phyloP scores from a whole-genome alignment of 1,140 invertebrate species.

The Orchesella cincta region DNA sequence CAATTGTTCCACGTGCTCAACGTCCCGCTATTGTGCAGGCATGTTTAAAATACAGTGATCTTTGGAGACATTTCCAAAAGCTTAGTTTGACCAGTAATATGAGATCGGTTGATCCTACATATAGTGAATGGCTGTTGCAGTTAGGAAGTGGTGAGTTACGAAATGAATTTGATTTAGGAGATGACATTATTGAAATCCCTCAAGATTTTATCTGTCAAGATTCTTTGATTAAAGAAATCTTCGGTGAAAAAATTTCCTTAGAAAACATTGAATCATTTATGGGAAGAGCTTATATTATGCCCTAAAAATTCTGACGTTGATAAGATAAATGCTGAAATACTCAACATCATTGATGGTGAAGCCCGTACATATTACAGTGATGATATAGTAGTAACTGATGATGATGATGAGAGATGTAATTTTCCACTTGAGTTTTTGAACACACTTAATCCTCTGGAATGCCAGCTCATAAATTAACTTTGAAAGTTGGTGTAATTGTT shows the following conservation, averaged over 20 bases:
- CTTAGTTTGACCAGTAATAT: background rate
- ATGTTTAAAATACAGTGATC: conserved; percentile 52
- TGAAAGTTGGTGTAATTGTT: conserved; percentile 39
- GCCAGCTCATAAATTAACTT: conserved; percentile 51
- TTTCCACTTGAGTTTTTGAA: conserved; percentile 57
- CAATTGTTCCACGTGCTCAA: conserved; percentile 57
- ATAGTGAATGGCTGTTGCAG: conserved; percentile 15
- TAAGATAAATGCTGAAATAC: conserved; percentile 48
- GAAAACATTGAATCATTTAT: no score
- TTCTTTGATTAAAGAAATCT: background rate
- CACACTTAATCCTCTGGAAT: conserved; percentile 53
- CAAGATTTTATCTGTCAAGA: background rate
- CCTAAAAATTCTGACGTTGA: conserved; percentile 51
- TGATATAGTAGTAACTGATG: conserved; percentile 52
- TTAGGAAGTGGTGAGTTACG: background rate
- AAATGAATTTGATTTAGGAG: background rate
- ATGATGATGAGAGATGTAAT: conserved; percentile 50
- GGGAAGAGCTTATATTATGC: conserved; percentile 52
- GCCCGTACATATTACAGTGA: conserved; percentile 51
- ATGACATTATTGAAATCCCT: background rate
- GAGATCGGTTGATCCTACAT: conserved; percentile 11
- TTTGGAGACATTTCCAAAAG: background rate
- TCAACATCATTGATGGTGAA: conserved; percentile 31
- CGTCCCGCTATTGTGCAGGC: conserved; percentile 57
- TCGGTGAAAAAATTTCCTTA: no score